A percentile compares a stretch with the other conserved stretches of the same genome.
Evolutionary conservation across 2,113 vertebrate genomes (phyloP).

Genomic region (Centropus bengalensis): DNA sequence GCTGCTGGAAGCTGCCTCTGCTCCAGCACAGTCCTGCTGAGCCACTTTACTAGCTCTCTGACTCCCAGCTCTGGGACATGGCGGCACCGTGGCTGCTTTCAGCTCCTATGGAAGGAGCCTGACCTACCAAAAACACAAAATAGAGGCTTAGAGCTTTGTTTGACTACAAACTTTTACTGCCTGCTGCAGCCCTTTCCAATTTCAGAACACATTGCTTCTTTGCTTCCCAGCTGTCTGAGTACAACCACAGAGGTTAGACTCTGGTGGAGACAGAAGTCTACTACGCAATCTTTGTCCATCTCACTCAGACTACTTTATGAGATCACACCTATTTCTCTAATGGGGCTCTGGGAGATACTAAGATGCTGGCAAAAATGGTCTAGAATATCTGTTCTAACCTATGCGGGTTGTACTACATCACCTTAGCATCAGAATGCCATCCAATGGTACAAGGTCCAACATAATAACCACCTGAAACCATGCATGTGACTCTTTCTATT

Average conservation of each 20-base stretch:
- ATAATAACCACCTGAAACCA: too few species aligned
- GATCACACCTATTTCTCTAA: not conserved
- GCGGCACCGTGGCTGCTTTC: conserved; percentile 40
- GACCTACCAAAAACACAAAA: conserved; percentile 27
- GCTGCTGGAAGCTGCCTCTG: conserved; percentile 19
- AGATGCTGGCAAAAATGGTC: not conserved
- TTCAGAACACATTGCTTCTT: conserved; percentile 16
- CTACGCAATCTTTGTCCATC: not conserved
- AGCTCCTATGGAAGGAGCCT: conserved; percentile 18
- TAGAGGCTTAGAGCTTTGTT: conserved; percentile 11
- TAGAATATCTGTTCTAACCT: not conserved
- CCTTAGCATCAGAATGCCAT: not conserved
- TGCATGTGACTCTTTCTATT: too few species aligned
- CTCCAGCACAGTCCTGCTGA: conserved; percentile 8
- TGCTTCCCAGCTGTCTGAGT: not conserved
- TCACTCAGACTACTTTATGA: not conserved
- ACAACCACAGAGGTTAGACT: not conserved
- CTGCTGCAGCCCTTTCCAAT: conserved; percentile 23
- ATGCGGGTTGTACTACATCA: not conserved
- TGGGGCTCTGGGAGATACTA: not conserved
- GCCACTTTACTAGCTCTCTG: conserved; percentile 54
- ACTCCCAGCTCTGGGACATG: conserved; percentile 47
- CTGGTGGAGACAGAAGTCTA: not conserved
- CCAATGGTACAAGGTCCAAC: not conserved
- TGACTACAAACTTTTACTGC: conserved; percentile 49